Conservation (phyloP, 2,888 invertebrate species). For the Quadroppia sp. region DNA sequence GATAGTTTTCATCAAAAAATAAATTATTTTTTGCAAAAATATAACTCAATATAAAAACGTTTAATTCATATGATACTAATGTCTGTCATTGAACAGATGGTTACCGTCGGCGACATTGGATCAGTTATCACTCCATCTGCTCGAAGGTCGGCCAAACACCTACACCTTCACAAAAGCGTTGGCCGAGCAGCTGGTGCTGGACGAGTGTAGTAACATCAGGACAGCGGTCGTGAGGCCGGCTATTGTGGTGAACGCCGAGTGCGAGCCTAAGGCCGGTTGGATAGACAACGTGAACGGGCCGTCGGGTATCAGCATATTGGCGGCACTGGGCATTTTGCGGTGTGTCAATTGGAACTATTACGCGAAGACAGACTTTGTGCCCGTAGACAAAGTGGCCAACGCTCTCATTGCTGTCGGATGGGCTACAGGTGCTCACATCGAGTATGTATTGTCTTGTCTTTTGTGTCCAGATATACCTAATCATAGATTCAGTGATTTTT, state of each 20-base stretch:
- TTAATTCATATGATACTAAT: not conserved
- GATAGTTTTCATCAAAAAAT: not conserved
- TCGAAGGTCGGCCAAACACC: slow-evolving; percentile 70
- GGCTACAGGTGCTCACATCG: not conserved
- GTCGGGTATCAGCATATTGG: slow-evolving; percentile 31
- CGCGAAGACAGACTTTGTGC: slow-evolving; percentile 53
- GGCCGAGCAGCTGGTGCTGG: slow-evolving; percentile 72
- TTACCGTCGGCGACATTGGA: slow-evolving; percentile 12
- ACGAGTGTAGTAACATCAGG: slow-evolving; percentile 69
- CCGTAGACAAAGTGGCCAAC: slow-evolving; percentile 51
- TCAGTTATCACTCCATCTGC: slow-evolving; percentile 55
- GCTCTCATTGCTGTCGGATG: slow-evolving; percentile 51
- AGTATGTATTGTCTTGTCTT: not conserved
- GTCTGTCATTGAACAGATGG: slow-evolving; percentile 8
- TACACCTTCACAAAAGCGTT: slow-evolving; percentile 85
- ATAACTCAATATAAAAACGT: not conserved
- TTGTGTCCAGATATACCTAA: not conserved
- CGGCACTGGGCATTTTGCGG: slow-evolving; percentile 51
- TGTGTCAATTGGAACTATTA: slow-evolving; percentile 52
- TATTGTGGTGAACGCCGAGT: slow-evolving; percentile 81
- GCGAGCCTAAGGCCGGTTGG: slow-evolving; percentile 54
- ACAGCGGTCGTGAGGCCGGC: slow-evolving; percentile 76
- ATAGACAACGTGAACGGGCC: slow-evolving; percentile 48
- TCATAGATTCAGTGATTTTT: no score
- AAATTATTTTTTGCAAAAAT: not conserved